Base-by-base conservation (phyloP, 2,888 invertebrate species). In the Cataglyphis cursor region DNA sequence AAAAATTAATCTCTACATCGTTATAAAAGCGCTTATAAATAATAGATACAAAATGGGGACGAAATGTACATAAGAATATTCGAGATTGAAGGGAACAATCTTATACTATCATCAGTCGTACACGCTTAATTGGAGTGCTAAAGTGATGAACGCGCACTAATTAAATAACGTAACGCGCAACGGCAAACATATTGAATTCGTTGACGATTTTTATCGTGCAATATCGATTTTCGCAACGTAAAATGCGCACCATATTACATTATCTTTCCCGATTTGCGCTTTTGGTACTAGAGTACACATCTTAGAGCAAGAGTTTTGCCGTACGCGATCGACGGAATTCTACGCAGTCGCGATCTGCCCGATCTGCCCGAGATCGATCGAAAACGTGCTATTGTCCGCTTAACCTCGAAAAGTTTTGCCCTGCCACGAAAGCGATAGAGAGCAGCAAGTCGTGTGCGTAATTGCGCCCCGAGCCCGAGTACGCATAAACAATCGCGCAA, bases 321-420 rank as follows among this genome's bases (percentile, higher is more conserved):
- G 31, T 41, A 48, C 15, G 41, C 15, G 31, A 28, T 21, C 15
- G 31, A 28, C 21, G 38, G 5, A 51, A n/a, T 10, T 15, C 28
- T n/a, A 59, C 28, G 35, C 44, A 15, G 31, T 59, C 62, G 54
- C 51, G 51, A 24, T 24, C 15, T 12, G 41, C 41, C 3, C 12
- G 38, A 38, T 38, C 35, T 38, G 41, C 12, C 21, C 24, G 15
- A 35, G n/a, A 24, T 3, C n/a, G 65, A 15, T 18, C 75, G n/a
- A 1, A 3, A 35, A 59, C 21, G 57, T 41, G 68, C 21, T 28
- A 59, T 24, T 72, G 78, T 72, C 28, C 72, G 44, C 72, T 80
- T 80, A 80, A 80, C 78, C 78, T 80, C 78, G 78, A 80, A 70
- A 48, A 59, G 4, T 48, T 31, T 31, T 21, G 21, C 59, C 78